Evolutionary conservation across 2,113 vertebrate genomes (phyloP).

Genomic region (Motacilla alba): DNA sequence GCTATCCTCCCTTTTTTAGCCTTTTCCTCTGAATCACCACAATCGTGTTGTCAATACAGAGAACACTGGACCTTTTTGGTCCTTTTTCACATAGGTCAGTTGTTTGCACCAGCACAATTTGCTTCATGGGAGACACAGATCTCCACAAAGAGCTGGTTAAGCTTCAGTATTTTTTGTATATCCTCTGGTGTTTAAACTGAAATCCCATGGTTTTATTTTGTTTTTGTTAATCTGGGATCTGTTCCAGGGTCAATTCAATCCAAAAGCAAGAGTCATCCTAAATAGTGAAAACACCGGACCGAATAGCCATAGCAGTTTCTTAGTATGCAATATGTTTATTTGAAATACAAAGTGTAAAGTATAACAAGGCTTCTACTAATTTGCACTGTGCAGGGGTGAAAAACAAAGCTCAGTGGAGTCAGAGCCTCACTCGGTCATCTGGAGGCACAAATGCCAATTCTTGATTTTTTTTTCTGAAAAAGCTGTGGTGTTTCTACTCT

Average conservation of each 20-base stretch:
- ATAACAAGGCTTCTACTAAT: background rate
- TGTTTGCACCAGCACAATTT: background rate
- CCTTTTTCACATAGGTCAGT: background rate
- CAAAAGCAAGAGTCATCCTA: background rate
- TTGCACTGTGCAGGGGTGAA: background rate
- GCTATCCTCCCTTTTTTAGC: background rate
- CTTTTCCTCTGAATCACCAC: background rate
- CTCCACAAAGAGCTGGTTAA: background rate
- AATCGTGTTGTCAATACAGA: background rate
- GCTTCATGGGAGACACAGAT: background rate
- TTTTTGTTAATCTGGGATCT: background rate
- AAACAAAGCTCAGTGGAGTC: background rate
- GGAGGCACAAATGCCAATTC: background rate
- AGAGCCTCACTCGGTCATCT: background rate
- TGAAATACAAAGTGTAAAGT: background rate
- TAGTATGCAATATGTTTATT: background rate
- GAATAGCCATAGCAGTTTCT: background rate
- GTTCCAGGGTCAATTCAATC: background rate
- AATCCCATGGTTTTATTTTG: background rate
- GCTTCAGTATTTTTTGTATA: background rate
- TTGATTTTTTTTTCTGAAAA: background rate
- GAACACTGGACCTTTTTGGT: background rate
- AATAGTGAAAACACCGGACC: background rate
- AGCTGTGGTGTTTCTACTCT: rapidly evolving
- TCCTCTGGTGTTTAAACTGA: background rate